Evolutionary conservation across 1,140 invertebrate genomes (phyloP), one percentile per base, ranked within the genome.

Genomic region (Cotesia typhae): DNA sequence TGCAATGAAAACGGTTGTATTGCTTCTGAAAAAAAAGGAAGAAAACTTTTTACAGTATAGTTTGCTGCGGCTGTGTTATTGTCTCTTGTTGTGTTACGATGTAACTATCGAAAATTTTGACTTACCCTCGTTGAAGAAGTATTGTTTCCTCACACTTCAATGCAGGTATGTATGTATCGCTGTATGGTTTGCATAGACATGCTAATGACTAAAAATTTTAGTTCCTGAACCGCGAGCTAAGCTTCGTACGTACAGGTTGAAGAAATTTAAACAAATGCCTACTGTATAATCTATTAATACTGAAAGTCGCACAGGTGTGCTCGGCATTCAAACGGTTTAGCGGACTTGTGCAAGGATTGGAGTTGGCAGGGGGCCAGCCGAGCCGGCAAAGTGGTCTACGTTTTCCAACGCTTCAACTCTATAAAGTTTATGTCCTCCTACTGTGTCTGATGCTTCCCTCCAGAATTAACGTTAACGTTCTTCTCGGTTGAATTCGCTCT

Each of bases 251-350:
- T 55, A 35, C 12, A 28, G 51, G n/a, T 51, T 51, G 47, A n/a
- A n/a, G 10, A n/a, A 55, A 77, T 55, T 72, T 67, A 78, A 69
- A 77, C 60, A 74, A 78, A 80, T 72, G 75, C 47, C 63, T 35
- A 71, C 17, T 55, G 77, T 74, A 76, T 81, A 78, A 83, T 83
- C 80, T 78, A 82, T 82, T 80, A 81, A 79, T 79, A 72, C 72
- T 59, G 75, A 66, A 78, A 78, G 77, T 78, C 76, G 77, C 80
- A 66, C 80, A 79, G 78, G 79, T 83, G 74, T 74, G 73, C 74
- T 81, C 77, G 76, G 77, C 79, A 83, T 79, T 80, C 79, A 77
- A 74, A 61, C 57, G 71, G 77, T 72, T 81, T 77, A 75, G 77
- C 76, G 61, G 75, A 63, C 73, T 75, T 76, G 76, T 74, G 79